Percentiles rank a stretch among this genome's conserved stretches.
These are phyloP conservation scores for Aelia acuminata DNA, from an alignment of 2,888 invertebrate genomes.

Conservation along the genomic window DNA sequence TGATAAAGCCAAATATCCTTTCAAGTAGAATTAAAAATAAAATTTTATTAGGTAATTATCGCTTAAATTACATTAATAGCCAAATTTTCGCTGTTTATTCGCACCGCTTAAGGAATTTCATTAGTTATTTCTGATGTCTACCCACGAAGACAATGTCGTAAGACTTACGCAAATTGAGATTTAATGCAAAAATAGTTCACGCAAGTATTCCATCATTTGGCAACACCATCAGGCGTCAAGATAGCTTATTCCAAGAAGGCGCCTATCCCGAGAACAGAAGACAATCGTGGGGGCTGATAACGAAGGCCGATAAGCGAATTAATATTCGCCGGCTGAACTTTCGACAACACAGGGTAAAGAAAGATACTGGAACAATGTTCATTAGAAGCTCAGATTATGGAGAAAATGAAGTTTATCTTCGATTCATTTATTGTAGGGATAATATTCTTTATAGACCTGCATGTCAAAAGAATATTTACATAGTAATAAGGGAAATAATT, in stretches of 20 bases:
- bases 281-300: background rate
- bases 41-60: no score
- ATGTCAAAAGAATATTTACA: no score
- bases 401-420: background rate
- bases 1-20: no score
- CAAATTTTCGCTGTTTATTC: no score
- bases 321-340: background rate
- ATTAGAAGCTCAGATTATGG: background rate
- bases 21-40: no score
- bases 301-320: background rate
- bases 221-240: background rate
- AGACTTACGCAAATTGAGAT: no score
- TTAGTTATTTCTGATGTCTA: no score
- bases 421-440: background rate
- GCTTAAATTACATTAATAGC: no score
- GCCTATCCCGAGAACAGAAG: background rate
- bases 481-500: no score
- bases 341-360: background rate
- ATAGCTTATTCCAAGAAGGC: background rate
- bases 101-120: no score
- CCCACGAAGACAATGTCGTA: no score
- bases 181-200: background rate
- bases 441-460: background rate
- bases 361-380: background rate
- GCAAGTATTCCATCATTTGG: background rate